Percentiles rank a stretch among this genome's conserved stretches.
phyloP scores from a whole-genome alignment of 2,888 invertebrate species.

The Chrysodeixis includens region DNA sequence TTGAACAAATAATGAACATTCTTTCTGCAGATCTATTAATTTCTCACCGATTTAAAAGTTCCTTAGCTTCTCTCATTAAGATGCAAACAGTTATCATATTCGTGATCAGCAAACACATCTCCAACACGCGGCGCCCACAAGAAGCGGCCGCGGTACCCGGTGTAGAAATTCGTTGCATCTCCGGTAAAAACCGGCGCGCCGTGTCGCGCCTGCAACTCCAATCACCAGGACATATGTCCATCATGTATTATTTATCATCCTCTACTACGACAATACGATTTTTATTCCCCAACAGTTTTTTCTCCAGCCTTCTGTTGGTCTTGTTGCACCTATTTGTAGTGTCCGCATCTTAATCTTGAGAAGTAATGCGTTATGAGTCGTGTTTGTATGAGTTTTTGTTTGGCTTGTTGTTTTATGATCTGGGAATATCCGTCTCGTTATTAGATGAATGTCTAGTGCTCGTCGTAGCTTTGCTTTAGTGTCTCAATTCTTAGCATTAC shows the following conservation, averaged over 20 bases:
- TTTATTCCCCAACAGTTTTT: slow-evolving; percentile 50
- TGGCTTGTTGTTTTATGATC: slow-evolving; percentile 34
- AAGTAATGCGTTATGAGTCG: slow-evolving; percentile 47
- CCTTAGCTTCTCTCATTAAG: neutral
- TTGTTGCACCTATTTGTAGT: slow-evolving; percentile 51
- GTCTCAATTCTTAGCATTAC: neutral
- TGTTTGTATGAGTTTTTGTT: slow-evolving; percentile 35
- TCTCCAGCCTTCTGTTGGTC: slow-evolving; percentile 23
- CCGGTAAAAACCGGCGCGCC: slow-evolving; percentile 54
- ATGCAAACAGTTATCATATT: slow-evolving; percentile 30
- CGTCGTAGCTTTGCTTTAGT: neutral
- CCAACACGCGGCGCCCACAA: slow-evolving; percentile 26
- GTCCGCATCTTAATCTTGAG: slow-evolving; percentile 51
- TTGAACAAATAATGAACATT: neutral
- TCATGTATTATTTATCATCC: slow-evolving; percentile 69
- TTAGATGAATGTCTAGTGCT: neutral
- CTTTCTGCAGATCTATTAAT: neutral
- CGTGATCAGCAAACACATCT: slow-evolving; percentile 30
- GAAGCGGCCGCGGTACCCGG: slow-evolving; percentile 41
- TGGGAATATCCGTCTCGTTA: slow-evolving; percentile 25
- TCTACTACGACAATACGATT: slow-evolving; percentile 50
- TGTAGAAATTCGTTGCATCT: slow-evolving; percentile 41
- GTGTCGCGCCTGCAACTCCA: slow-evolving; percentile 61
- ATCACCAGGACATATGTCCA: slow-evolving; percentile 73
- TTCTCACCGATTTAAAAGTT: neutral